Conservation (phyloP, 2,797 vertebrate genomes). For the Antennarius maculatus region DNA sequence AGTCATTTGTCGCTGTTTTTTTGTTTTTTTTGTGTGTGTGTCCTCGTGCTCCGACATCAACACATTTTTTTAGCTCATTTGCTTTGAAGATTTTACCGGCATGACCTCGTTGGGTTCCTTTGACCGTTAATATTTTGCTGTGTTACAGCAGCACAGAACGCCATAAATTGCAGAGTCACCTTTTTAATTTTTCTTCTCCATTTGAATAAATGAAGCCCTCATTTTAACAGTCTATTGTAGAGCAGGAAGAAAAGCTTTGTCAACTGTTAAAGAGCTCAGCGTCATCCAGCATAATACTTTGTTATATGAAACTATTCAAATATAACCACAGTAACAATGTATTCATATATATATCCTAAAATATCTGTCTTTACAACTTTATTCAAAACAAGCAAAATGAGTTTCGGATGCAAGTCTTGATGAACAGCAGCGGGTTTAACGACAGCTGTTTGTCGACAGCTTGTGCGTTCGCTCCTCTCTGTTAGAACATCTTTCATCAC, state of each 20-base stretch:
- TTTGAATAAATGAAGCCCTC: background rate
- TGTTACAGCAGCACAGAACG: constrained; percentile 1
- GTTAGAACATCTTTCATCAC: constrained; percentile 11
- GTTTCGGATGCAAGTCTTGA: background rate
- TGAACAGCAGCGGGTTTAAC: background rate
- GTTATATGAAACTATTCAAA: too few relatives aligned
- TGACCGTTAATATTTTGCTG: background rate
- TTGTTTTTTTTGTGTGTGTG: constrained; percentile 2
- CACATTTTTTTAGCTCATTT: constrained; percentile 4
- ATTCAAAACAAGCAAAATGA: background rate
- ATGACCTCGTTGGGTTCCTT: constrained; percentile 7
- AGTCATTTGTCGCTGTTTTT: background rate
- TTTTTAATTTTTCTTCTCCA: background rate
- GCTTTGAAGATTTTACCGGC: background rate
- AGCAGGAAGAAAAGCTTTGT: constrained; percentile 9
- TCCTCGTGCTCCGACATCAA: background rate
- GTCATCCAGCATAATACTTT: constrained; percentile 2
- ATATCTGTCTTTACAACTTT: background rate
- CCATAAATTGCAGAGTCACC: constrained; percentile 1
- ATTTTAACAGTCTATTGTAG: constrained; percentile 13
- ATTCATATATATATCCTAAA: background rate
- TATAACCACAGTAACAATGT: too few relatives aligned
- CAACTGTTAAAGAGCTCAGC: background rate
- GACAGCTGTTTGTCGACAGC: constrained; percentile 15
- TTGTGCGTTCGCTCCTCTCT: constrained; percentile 3